A percentile compares a stretch with the other conserved stretches of the same genome.
Conservation (phyloP, 2,113 vertebrate genomes). For the Brienomyrus brachyistius region DNA sequence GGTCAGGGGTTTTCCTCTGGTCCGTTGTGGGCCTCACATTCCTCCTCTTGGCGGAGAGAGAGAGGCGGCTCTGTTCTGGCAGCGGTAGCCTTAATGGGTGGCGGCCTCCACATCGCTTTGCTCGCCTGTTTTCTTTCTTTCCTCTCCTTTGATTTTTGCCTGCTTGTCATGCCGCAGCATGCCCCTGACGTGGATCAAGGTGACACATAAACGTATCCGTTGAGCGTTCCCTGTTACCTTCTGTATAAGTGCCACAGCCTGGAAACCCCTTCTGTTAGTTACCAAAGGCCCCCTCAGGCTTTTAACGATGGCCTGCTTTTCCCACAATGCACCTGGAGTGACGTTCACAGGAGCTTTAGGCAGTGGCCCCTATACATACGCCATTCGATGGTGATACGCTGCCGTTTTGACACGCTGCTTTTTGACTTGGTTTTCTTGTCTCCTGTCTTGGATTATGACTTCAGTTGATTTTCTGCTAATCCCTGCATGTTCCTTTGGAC, state of each 20-base stretch:
- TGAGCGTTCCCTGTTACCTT: not conserved
- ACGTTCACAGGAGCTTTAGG: too few relatives aligned
- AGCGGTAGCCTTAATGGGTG: not conserved
- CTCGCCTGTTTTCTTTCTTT: constrained; percentile 9
- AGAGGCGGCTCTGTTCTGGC: constrained; percentile 19
- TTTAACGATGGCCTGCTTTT: not conserved
- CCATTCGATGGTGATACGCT: constrained; percentile 21
- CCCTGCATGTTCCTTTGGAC: constrained; percentile 47
- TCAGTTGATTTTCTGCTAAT: constrained; percentile 21
- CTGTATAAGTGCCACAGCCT: constrained; percentile 15
- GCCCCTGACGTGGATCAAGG: constrained; percentile 22
- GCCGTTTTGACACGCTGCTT: not conserved
- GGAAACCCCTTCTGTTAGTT: not conserved
- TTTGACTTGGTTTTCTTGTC: constrained; percentile 19
- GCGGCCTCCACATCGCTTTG: not conserved
- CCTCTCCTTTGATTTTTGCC: not conserved
- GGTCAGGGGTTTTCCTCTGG: not conserved
- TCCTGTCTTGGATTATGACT: constrained; percentile 29
- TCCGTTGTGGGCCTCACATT: not conserved
- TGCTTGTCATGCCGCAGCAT: constrained; percentile 42
- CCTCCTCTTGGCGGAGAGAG: not conserved
- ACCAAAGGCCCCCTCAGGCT: not conserved
- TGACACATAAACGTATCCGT: constrained; percentile 30
- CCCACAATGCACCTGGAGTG: not conserved
- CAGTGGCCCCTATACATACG: not conserved